Conservation (phyloP, 2,888 invertebrate genomes). For the Drosophila hamatofila region DNA sequence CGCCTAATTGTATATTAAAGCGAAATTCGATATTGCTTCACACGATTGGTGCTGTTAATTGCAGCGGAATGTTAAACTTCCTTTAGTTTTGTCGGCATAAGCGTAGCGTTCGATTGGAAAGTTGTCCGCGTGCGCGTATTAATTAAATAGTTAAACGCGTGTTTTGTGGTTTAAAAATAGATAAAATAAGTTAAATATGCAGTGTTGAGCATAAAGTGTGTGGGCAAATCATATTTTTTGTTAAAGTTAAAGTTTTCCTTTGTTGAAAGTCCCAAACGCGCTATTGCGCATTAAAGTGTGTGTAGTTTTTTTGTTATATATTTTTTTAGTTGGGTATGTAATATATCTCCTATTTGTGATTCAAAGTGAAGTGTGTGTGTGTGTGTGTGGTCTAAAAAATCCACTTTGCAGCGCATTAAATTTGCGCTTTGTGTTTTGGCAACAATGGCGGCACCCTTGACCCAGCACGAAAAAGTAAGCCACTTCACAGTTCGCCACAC, state of each 20-base stretch:
- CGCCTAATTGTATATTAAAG: background rate
- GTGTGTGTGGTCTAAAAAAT: constrained; percentile 47
- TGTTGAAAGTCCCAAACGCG: background rate
- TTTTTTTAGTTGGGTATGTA: constrained; percentile 3
- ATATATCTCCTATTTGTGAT: constrained; percentile 5
- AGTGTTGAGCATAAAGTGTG: background rate
- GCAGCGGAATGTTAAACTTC: background rate
- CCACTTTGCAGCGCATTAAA: constrained; percentile 67
- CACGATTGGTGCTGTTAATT: background rate
- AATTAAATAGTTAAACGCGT: background rate
- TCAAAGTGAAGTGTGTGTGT: constrained; percentile 11
- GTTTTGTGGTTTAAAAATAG: background rate
- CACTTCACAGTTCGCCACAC: constrained; percentile 53
- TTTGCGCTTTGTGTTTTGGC: constrained; percentile 43
- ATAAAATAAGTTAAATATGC: background rate
- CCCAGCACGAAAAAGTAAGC: constrained; percentile 39
- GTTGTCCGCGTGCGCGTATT: background rate
- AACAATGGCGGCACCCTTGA: constrained; percentile 54
- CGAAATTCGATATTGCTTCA: too few relatives aligned
- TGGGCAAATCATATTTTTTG: background rate
- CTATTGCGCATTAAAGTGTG: background rate
- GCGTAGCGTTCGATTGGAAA: background rate
- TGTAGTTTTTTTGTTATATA: background rate
- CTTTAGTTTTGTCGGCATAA: constrained; percentile 2
- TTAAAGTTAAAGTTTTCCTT: background rate